Conservation (phyloP, 2,888 invertebrate species). For the Cantharis rustica region DNA sequence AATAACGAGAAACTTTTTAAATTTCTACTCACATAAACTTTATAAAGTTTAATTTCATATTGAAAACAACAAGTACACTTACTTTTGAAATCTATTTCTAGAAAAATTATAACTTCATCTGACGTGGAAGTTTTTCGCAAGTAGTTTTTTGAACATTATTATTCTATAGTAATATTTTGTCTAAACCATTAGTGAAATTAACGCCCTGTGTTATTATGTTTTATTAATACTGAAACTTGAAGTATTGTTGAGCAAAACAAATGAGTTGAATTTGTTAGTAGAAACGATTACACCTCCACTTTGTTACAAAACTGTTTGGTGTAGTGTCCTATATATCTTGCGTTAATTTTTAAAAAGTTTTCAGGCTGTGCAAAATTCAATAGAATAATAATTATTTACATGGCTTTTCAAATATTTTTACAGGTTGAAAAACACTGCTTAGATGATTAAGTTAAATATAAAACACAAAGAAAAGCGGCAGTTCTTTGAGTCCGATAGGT, state of each 20-base stretch:
- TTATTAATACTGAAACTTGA: background rate
- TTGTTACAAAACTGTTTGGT: background rate
- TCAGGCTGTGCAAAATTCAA: background rate
- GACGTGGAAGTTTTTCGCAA: background rate
- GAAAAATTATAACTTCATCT: background rate
- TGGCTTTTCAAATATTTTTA: background rate
- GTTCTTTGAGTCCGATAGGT: background rate
- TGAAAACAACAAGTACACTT: background rate
- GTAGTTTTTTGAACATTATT: background rate
- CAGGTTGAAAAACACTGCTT: background rate
- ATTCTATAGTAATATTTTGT: background rate
- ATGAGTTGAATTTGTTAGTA: background rate
- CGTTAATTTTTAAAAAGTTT: background rate
- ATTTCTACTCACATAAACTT: background rate
- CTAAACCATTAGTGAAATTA: background rate
- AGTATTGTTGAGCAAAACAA: background rate
- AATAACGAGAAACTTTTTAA: constrained; percentile 2
- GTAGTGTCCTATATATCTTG: background rate
- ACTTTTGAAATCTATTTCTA: background rate
- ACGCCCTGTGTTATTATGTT: background rate
- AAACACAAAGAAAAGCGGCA: background rate
- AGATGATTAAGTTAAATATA: background rate
- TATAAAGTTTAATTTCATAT: background rate
- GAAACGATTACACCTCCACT: background rate
- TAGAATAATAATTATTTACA: background rate